Evolutionary conservation across 2,113 vertebrate species (phyloP).

Genomic region (Brachirus orientalis): DNA sequence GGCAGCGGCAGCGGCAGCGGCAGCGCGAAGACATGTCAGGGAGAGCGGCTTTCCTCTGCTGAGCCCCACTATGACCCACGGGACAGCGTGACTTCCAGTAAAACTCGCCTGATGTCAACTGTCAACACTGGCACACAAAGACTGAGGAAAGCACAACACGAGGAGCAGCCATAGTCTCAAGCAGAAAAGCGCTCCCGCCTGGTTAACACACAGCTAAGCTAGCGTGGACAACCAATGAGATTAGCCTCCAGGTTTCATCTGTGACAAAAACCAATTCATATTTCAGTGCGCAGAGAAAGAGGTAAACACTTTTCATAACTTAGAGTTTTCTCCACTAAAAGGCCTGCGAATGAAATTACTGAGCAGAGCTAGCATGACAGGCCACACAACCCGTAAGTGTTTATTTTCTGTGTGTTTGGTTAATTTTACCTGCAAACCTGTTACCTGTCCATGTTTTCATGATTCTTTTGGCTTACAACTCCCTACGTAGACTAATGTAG

Average conservation of each 20-base stretch:
- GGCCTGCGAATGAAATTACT: conserved; percentile 49
- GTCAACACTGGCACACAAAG: conserved; percentile 76
- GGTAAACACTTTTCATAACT: conserved; percentile 73
- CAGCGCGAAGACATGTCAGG: conserved; percentile 59
- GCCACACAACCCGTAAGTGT: conserved; percentile 39
- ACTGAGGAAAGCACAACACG: conserved; percentile 67
- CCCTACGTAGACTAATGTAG: background rate
- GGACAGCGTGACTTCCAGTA: conserved; percentile 57
- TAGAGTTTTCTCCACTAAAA: conserved; percentile 27
- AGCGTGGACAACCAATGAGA: conserved; percentile 65
- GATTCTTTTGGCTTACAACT: background rate
- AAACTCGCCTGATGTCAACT: conserved; percentile 65
- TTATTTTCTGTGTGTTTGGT: background rate
- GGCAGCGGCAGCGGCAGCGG: conserved; percentile 33
- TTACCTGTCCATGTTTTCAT: background rate
- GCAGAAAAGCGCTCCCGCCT: conserved; percentile 50
- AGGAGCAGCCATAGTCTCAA: conserved; percentile 66
- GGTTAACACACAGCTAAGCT: conserved; percentile 38
- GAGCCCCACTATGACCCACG: conserved; percentile 57
- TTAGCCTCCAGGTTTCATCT: conserved; percentile 41
- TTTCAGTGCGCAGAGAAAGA: conserved; percentile 58
- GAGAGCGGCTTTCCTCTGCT: conserved; percentile 34
- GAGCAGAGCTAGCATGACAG: conserved; percentile 42
- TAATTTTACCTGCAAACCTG: conserved; percentile 8
- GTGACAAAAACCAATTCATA: conserved; percentile 53